phyloP scores from a whole-genome alignment of 2,797 vertebrate species.

The Halcyon badia region DNA sequence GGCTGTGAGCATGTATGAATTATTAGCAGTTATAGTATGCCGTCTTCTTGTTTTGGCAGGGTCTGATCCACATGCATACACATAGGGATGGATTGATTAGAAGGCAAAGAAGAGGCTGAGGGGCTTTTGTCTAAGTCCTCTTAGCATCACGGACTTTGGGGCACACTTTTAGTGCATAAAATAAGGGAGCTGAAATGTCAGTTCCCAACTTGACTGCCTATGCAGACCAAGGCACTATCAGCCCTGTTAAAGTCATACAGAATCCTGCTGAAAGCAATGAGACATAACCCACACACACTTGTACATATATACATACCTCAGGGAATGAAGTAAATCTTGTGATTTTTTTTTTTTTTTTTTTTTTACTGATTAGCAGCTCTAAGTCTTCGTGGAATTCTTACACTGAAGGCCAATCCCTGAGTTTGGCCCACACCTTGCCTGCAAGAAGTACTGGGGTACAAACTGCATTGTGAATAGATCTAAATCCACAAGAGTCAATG shows the following conservation, averaged over 20 bases:
- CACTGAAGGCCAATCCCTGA: not conserved
- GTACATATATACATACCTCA: not conserved
- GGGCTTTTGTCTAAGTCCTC: not conserved
- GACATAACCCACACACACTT: not conserved
- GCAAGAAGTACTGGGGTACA: not conserved
- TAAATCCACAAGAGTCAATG: not conserved
- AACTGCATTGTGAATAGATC: not conserved
- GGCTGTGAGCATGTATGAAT: not conserved
- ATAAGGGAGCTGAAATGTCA: not conserved
- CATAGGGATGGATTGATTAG: not conserved
- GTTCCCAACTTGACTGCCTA: not conserved
- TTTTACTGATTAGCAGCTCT: not conserved
- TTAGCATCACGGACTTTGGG: not conserved
- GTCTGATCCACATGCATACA: not conserved
- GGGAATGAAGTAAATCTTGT: not conserved
- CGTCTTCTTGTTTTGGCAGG: not conserved
- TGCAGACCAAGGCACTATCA: not conserved
- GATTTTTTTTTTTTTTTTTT: not conserved
- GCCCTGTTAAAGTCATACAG: not conserved
- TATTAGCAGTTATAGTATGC: not conserved
- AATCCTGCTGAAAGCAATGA: not conserved
- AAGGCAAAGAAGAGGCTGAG: not conserved
- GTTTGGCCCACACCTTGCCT: not conserved
- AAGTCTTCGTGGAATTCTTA: not conserved
- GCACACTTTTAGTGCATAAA: not conserved